Evolutionary conservation across 2,888 invertebrate species (phyloP).

Genomic region (Drosophila leonis): DNA sequence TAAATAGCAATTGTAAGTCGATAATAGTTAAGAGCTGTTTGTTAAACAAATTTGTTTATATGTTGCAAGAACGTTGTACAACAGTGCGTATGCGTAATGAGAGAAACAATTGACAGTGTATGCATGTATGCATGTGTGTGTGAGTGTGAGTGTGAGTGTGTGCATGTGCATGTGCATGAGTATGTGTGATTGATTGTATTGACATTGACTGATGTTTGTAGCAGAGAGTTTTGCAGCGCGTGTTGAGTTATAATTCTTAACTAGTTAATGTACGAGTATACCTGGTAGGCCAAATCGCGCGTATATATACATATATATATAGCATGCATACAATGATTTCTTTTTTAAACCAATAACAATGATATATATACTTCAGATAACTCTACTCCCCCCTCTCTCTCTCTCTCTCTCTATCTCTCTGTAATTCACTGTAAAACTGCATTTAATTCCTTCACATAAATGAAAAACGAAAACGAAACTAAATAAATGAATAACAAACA

Average conservation of each 20-base stretch:
- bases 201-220: slow-evolving; percentile 64
- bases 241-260: slow-evolving; percentile 36
- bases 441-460: slow-evolving; percentile 55
- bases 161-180: not conserved
- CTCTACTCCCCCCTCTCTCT: slow-evolving; percentile 6
- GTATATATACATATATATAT: slow-evolving; percentile 20
- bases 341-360: slow-evolving; percentile 19
- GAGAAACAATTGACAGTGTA: slow-evolving; percentile 15
- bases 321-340: slow-evolving; percentile 27
- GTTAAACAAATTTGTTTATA: slow-evolving; percentile 61
- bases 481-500: slow-evolving; percentile 27
- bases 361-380: slow-evolving; percentile 13
- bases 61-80: slow-evolving; percentile 33
- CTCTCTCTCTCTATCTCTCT: slow-evolving; percentile 18
- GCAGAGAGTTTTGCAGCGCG: slow-evolving; percentile 15
- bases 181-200: slow-evolving; percentile 23
- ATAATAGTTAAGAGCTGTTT: slow-evolving; percentile 63
- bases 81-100: slow-evolving; percentile 58
- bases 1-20: slow-evolving; percentile 56
- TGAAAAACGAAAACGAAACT: slow-evolving; percentile 28
- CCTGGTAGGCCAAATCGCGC: slow-evolving; percentile 65
- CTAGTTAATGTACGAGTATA: slow-evolving; percentile 56
- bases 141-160: not conserved
- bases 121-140: slow-evolving; percentile 18
- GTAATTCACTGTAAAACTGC: slow-evolving; percentile 62